Evolutionary conservation across 2,113 vertebrate species (phyloP).

Genomic region (Eretmochelys imbricata): DNA sequence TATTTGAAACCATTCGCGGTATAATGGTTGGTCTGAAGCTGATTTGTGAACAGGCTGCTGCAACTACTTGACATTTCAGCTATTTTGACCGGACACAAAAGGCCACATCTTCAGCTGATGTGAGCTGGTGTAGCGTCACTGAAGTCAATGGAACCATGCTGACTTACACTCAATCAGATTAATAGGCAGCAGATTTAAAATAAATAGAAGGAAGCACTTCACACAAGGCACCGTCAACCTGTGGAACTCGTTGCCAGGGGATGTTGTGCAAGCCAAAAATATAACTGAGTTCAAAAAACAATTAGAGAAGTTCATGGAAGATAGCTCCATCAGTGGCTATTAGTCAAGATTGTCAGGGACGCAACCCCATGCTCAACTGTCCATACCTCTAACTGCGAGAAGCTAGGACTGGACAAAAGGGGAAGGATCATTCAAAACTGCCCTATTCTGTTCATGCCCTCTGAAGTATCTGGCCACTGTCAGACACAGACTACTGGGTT

Average conservation of each 20-base stretch:
- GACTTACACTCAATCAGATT: accelerated
- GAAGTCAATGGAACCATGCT: background rate
- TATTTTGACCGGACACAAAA: background rate
- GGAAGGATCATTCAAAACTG: background rate
- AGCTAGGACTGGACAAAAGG: background rate
- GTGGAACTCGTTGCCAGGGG: background rate
- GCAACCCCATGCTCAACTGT: background rate
- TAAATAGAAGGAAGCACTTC: background rate
- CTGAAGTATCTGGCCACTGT: background rate
- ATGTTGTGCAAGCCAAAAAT: background rate
- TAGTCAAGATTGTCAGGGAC: background rate
- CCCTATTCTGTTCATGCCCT: background rate
- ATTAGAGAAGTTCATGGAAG: background rate
- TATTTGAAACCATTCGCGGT: background rate
- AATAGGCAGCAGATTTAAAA: background rate
- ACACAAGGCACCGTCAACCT: background rate
- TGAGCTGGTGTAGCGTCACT: background rate
- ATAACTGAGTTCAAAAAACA: background rate
- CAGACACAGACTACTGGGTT: background rate
- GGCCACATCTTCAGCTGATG: background rate
- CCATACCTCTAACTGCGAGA: background rate
- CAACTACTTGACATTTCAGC: background rate
- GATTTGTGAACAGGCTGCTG: background rate
- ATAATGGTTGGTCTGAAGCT: background rate
- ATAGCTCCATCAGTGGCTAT: background rate